phyloP scores from a whole-genome alignment of 2,797 vertebrate species.

The Chrosomus eos region DNA sequence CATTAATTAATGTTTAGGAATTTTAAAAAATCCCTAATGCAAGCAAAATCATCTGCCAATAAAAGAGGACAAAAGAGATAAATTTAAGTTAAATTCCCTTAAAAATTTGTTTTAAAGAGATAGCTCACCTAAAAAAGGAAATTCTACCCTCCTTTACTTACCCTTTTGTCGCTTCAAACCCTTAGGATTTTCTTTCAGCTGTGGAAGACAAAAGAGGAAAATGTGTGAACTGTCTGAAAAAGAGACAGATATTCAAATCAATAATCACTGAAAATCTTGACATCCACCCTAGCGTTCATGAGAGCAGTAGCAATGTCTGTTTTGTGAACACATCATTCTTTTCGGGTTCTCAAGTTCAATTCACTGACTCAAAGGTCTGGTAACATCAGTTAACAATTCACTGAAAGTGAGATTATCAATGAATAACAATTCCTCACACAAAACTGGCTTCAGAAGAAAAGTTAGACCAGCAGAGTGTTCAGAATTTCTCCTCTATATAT shows the following conservation, averaged over 20 bases:
- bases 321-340: neutral
- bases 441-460: neutral
- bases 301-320: neutral
- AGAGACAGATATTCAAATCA: neutral
- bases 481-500: neutral
- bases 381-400: neutral
- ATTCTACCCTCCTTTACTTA: neutral
- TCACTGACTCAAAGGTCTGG: neutral
- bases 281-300: neutral
- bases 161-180: neutral
- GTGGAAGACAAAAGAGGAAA: neutral
- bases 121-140: neutral
- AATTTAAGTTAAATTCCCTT: neutral
- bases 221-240: neutral
- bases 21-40: neutral
- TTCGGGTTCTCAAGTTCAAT: neutral
- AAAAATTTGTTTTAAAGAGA: neutral
- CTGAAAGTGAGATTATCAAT: neutral
- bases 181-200: neutral
- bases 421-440: neutral
- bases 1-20: no score
- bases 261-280: neutral
- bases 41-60: neutral
- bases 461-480: neutral
- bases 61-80: neutral